Base-by-base conservation (phyloP, 2,113 vertebrate species). In the Labeo catla region DNA sequence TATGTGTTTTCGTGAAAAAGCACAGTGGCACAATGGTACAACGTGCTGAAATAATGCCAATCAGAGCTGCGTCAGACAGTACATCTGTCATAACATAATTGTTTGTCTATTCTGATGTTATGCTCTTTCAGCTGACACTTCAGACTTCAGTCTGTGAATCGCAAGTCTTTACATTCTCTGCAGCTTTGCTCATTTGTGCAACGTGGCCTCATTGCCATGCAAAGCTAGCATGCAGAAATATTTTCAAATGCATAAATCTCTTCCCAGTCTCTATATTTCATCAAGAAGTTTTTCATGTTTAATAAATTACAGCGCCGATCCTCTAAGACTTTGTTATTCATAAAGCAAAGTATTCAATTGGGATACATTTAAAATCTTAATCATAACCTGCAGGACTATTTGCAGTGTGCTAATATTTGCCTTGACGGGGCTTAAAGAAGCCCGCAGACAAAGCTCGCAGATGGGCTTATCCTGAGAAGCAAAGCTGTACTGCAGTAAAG, bases 231-330 rank as follows among this genome's bases (percentile, higher is more conserved):
- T 95, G 96, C 96, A 97, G 97, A 97, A 97, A 97, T 96, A 96
- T 87, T 98, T 97, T 97, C 97, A 97, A 97, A 97, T 96, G 95
- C 96, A 97, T 97, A 92, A 97, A 97, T 97, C 95, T 96, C 97
- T 96, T 87, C 83, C 83, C 97, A 95, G 96, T 97, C 97, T 97
- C 96, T 98, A 97, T 97, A 98, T 97, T 98, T 98, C 96, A 98
- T 98, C 96, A 97, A 97, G 97, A 95, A 97, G 95, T 95, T 95
- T 97, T 97, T 97, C 96, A 97, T 98, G 97, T 97, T 98, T 98
- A 97, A 98, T 97, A 97, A 97, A 98, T 97, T 96, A 98, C 96
- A 97, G 96, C 94, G 95, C 96, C 95, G 95, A 95, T 97, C 97
- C 96, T 96, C 96, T 94, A 97, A 96, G 96, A 98, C 97, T 98